A percentile compares a stretch with the other conserved stretches of the same genome.
These are phyloP conservation scores for Endotricha flammealis DNA, from an alignment of 2,888 invertebrate genomes.

Conservation along the genomic window DNA sequence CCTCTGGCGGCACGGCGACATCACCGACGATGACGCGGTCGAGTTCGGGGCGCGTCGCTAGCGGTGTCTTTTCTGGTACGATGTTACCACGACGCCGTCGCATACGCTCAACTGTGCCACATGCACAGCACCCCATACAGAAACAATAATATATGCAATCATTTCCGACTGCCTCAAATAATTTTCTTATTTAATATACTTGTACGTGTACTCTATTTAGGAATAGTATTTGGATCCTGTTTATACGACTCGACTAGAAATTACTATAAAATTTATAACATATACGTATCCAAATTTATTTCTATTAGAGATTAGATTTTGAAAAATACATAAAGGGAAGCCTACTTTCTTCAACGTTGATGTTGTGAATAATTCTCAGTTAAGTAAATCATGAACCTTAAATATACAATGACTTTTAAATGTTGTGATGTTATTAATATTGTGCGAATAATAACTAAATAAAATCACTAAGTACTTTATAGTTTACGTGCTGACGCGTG, in stretches of 20 bases:
- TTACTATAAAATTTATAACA: too few relatives aligned
- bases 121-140: slow-evolving; percentile 42
- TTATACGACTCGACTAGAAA: neutral
- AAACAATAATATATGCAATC: slow-evolving; percentile 36
- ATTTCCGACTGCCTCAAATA: slow-evolving; percentile 46
- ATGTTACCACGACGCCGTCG: slow-evolving; percentile 35
- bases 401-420: slow-evolving; percentile 14
- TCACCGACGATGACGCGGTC: slow-evolving; percentile 92
- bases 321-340: neutral
- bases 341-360: neutral
- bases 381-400: slow-evolving; percentile 13
- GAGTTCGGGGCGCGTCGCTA: slow-evolving; percentile 74
- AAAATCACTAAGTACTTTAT: neutral
- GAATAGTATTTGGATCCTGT: neutral
- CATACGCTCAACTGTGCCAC: slow-evolving; percentile 42
- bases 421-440: slow-evolving; percentile 14
- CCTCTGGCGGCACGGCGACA: slow-evolving; percentile 99
- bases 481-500: neutral
- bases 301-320: neutral
- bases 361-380: slow-evolving; percentile 5
- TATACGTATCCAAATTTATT: slow-evolving; percentile 1
- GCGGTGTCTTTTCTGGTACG: slow-evolving; percentile 31
- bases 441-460: slow-evolving; percentile 4
- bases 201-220: neutral
- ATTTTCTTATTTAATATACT: too few relatives aligned